phyloP scores from a whole-genome alignment of 2,888 invertebrate genomes.

The Amphipoea oculea region DNA sequence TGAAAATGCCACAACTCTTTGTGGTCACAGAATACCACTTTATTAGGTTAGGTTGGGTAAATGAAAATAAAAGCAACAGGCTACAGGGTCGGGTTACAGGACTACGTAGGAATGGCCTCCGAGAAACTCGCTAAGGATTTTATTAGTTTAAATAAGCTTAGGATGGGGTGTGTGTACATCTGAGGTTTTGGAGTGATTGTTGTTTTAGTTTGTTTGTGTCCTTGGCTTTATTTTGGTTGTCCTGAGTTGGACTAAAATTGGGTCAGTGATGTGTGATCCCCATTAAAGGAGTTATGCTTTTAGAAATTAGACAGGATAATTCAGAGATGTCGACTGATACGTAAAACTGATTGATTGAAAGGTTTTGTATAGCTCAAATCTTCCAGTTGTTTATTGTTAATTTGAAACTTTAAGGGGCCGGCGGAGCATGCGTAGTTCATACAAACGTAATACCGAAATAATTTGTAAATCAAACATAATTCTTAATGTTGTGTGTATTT shows the following conservation, averaged over 20 bases:
- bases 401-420: not conserved
- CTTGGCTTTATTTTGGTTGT: slow-evolving; percentile 8
- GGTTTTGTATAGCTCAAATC: not conserved
- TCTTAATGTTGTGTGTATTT: too few species aligned
- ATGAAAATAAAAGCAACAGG: slow-evolving; percentile 86
- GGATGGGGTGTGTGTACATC: slow-evolving; percentile 30
- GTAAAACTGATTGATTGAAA: not conserved
- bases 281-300: not conserved
- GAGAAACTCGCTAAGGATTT: slow-evolving; percentile 55
- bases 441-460: too few species aligned
- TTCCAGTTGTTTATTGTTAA: not conserved
- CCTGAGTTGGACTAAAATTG: not conserved
- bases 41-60: slow-evolving; percentile 86
- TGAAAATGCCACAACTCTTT: slow-evolving; percentile 85
- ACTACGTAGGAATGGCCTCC: slow-evolving; percentile 49
- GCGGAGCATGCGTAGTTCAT: too few species aligned
- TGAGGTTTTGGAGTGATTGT: slow-evolving; percentile 36
- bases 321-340: not conserved
- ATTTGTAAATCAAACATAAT: too few species aligned
- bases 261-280: not conserved
- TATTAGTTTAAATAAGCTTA: slow-evolving; percentile 66
- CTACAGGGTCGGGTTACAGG: slow-evolving; percentile 71
- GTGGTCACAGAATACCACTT: slow-evolving; percentile 79
- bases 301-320: not conserved
- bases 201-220: slow-evolving; percentile 16